Base-by-base conservation (phyloP, 2,888 invertebrate genomes). In the Myopa testacea region DNA sequence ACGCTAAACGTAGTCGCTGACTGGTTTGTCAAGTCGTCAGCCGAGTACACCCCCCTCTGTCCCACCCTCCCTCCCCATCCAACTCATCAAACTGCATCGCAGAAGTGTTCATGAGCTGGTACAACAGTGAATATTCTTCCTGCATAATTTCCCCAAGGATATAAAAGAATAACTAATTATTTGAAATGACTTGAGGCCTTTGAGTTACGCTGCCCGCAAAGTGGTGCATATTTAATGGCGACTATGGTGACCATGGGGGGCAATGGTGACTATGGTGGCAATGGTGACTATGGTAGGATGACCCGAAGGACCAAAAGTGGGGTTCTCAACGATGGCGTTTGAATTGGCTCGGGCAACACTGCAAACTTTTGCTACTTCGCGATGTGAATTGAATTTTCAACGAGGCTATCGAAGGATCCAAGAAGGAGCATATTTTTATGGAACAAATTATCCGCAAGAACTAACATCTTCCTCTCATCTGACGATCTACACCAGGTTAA, bases 81-180 rank as follows among this genome's bases (percentile, higher is more conserved):
- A 37, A 38, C 3, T n/a, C 62, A 16, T 19, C 58, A 6, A 58
- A 3, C 58, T n/a, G 58, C n/a, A 58, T 12, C 16, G 19, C n/a
- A 26, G 34, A 19, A 12, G 34, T 34, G 34, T 6, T 34, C 70
- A 52, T 50, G n/a, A 34, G 37, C 37, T 50, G 34, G 12, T 10
- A 45, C n/a, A 60, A 75, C 37, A 34, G 65, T 52, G 55, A 38
- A 75, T 45, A 45, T 65, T 37, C 37, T 45, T 55, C 52, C n/a
- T 67, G 74, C 65, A 40, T 78, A 78, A 80, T 80, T 80, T 80
- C 80, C 78, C 78, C 65, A 76, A 60, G 67, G 80, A 76, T 76
- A 74, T 76, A 38, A 77, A 78, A 75, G 77, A 76, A 62, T 76
- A 77, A 75, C 45, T 75, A 80, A 80, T 80, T 78, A 75, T 80